Conservation (phyloP, 2,888 invertebrate species). For the Coremacera marginata region DNA sequence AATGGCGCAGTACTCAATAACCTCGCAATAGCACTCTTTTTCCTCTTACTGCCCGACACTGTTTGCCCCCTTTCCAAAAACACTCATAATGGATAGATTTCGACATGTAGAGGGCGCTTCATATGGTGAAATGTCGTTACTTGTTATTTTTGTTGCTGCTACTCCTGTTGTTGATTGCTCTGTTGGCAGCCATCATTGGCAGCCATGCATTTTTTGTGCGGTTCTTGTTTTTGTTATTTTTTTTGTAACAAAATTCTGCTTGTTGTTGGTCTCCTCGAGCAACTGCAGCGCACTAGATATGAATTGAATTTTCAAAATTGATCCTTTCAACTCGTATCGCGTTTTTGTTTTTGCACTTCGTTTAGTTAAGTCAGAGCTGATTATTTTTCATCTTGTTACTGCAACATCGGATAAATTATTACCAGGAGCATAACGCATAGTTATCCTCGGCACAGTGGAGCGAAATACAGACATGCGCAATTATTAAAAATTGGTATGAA, state of each 20-base stretch:
- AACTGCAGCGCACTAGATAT: conserved; percentile 12
- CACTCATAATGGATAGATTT: neutral
- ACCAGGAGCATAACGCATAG: neutral
- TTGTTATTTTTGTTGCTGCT: neutral
- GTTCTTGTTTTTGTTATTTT: neutral
- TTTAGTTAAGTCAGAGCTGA: conserved; percentile 16
- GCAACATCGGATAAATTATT: neutral
- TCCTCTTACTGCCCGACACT: neutral
- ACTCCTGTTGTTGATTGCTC: conserved; percentile 10
- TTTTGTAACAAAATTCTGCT: conserved; percentile 19
- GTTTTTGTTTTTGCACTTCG: neutral
- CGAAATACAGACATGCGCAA: conserved; percentile 11
- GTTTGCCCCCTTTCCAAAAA: neutral
- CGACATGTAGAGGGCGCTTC: conserved; percentile 15
- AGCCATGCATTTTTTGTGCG: conserved; percentile 23
- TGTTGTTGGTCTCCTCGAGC: neutral
- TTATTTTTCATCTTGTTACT: neutral
- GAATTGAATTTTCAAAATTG: conserved; percentile 24
- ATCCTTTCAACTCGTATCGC: neutral
- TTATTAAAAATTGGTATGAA: too few relatives aligned
- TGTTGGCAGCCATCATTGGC: conserved; percentile 34
- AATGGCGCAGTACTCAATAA: neutral
- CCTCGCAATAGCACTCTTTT: neutral
- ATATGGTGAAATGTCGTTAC: neutral
- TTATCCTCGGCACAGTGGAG: conserved; percentile 10